A percentile compares a stretch with the other conserved stretches of the same genome.
These are phyloP conservation scores for Ptiloglossa arizonensis DNA, from an alignment of 1,140 invertebrate species.

Conservation along the genomic window DNA sequence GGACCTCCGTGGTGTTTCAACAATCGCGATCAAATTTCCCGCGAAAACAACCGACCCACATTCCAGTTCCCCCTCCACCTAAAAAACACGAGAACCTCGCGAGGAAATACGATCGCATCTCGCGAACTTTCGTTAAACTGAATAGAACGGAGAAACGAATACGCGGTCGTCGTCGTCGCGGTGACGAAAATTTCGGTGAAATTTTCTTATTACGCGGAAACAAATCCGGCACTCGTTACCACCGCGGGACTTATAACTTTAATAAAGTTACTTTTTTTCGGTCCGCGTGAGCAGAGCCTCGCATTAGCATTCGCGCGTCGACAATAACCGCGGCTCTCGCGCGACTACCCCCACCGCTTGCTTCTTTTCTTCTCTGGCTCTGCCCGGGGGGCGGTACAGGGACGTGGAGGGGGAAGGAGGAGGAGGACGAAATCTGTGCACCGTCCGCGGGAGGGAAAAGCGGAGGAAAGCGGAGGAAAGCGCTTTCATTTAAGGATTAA, in stretches of 20 bases:
- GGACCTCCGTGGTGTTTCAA: too few species aligned
- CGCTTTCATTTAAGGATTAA: constrained; percentile 9
- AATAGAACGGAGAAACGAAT: neutral
- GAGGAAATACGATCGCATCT: neutral
- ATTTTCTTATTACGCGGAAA: constrained; percentile 20
- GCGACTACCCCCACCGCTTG: neutral
- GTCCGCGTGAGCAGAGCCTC: neutral
- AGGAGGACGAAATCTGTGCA: neutral
- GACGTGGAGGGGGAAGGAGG: too few species aligned
- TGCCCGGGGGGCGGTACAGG: too few species aligned
- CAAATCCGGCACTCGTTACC: constrained; percentile 17
- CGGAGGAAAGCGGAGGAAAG: neutral
- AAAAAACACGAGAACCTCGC: too few species aligned
- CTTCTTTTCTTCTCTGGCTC: neutral
- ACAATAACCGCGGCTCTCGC: neutral
- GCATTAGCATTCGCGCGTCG: constrained; percentile 9
- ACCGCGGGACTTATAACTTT: constrained; percentile 14
- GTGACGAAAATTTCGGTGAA: neutral
- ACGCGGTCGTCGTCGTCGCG: neutral
- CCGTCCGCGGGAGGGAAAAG: neutral
- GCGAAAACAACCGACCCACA: too few species aligned
- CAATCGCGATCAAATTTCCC: too few species aligned
- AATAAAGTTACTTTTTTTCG: neutral
- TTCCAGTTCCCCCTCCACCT: too few species aligned
- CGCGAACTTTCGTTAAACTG: neutral